Conservation (phyloP, 2,113 vertebrate species). For the Tauraco erythrolophus region DNA sequence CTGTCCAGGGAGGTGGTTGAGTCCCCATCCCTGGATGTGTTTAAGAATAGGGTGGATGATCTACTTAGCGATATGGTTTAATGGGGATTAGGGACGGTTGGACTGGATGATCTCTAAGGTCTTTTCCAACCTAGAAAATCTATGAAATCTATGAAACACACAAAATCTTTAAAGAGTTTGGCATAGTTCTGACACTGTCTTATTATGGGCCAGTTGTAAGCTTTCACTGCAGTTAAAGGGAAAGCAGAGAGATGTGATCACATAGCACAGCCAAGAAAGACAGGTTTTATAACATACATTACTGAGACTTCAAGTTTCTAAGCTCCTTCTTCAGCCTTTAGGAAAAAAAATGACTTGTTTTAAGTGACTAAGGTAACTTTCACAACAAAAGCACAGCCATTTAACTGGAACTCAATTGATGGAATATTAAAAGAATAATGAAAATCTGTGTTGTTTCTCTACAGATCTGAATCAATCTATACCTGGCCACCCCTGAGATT, state of each 20-base stretch:
- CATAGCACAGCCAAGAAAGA: not conserved
- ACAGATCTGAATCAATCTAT: not conserved
- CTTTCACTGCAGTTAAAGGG: not conserved
- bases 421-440: not conserved
- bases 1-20: too few relatives aligned
- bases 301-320: not conserved
- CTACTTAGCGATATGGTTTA: too few relatives aligned
- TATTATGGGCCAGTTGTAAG: not conserved
- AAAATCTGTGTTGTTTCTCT: not conserved
- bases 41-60: too few relatives aligned
- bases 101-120: too few relatives aligned
- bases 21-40: too few relatives aligned
- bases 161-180: not conserved
- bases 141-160: too few relatives aligned
- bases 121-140: too few relatives aligned
- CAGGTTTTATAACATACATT: not conserved
- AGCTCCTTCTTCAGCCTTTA: not conserved
- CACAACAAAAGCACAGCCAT: not conserved
- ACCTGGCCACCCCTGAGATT: not conserved
- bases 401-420: not conserved
- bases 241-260: not conserved
- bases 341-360: not conserved
- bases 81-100: too few relatives aligned
- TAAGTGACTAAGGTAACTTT: not conserved
- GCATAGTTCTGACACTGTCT: not conserved